A percentile compares a stretch with the other conserved stretches of the same genome.
phyloP scores from a whole-genome alignment of 2,797 vertebrate genomes.

The Agapornis canus region DNA sequence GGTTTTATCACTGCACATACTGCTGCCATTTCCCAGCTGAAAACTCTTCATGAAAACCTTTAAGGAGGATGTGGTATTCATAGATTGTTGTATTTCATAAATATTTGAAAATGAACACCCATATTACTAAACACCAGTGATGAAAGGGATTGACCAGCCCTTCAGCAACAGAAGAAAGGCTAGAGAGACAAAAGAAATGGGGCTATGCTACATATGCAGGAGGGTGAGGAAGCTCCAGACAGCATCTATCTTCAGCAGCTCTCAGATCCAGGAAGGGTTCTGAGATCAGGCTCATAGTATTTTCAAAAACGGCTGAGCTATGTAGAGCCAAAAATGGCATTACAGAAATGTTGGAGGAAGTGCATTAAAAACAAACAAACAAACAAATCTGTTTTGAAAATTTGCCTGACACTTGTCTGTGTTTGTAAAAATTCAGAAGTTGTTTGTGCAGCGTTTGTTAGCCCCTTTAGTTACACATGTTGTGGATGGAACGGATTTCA shows the following conservation, averaged over 20 bases:
- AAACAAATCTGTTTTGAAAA: neutral
- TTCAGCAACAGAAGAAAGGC: neutral
- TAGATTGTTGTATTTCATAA: neutral
- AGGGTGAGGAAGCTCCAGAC: neutral
- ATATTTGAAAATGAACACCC: neutral
- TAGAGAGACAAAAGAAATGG: neutral
- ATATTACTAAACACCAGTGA: neutral
- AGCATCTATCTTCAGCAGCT: accelerated
- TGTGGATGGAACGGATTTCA: neutral
- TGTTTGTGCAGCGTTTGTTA: neutral
- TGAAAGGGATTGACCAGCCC: neutral
- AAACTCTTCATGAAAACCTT: neutral
- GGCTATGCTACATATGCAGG: neutral
- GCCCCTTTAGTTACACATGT: neutral
- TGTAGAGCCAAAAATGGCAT: neutral
- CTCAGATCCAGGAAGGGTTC: neutral
- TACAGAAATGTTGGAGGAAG: neutral
- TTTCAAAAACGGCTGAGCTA: neutral
- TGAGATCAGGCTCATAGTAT: neutral
- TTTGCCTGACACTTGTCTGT: neutral
- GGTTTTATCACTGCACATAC: neutral
- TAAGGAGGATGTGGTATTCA: neutral
- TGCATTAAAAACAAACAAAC: neutral
- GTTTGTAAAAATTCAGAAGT: neutral
- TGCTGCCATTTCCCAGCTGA: neutral